Percentiles rank a stretch among this genome's conserved stretches.
These are phyloP conservation scores for Anser cygnoides DNA, from an alignment of 2,113 vertebrate species.

Conservation along the genomic window DNA sequence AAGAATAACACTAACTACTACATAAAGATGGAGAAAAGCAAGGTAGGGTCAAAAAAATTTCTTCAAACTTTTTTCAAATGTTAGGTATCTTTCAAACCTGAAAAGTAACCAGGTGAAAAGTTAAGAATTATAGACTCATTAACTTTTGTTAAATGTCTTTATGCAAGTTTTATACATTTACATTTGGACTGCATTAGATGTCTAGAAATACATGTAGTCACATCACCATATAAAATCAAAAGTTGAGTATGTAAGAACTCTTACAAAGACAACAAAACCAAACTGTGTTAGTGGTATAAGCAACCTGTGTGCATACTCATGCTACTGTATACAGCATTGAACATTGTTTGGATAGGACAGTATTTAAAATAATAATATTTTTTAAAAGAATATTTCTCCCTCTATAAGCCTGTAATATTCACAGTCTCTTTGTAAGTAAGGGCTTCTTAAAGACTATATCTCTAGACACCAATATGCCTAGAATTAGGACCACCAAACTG, in stretches of 20 bases:
- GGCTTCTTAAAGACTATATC: neutral
- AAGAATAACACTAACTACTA: neutral
- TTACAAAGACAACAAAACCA: neutral
- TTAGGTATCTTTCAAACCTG: neutral
- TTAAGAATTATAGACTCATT: no score
- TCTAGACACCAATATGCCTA: neutral
- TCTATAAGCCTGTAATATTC: neutral
- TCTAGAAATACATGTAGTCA: neutral
- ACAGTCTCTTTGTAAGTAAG: neutral
- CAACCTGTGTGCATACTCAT: fast-evolving
- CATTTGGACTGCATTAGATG: neutral
- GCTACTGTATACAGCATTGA: neutral
- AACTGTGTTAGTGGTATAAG: neutral
- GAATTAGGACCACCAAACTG: neutral
- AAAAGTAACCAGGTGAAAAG: neutral
- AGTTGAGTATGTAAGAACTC: neutral
- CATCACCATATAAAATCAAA: neutral
- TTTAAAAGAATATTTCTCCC: neutral
- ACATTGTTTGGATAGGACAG: neutral
- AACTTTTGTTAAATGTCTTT: neutral
- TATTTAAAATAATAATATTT: neutral
- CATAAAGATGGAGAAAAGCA: neutral
- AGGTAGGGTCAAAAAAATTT: neutral
- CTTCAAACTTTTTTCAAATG: neutral
- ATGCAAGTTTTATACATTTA: fast-evolving